These are phyloP conservation scores for Drosophila burlai DNA, from an alignment of 1,140 invertebrate species.

Conservation along the genomic window DNA sequence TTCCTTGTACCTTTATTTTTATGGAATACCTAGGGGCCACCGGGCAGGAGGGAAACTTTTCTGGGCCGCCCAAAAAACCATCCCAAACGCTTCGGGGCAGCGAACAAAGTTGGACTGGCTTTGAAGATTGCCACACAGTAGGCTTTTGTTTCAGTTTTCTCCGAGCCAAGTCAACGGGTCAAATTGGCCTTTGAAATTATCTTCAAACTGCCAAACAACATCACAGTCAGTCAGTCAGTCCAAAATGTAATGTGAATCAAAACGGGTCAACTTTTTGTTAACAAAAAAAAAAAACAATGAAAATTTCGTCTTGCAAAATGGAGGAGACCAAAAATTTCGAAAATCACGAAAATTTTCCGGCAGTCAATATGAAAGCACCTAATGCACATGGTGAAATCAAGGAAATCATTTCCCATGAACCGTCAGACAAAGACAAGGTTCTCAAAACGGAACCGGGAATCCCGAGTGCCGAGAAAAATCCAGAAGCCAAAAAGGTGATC, in stretches of 20 bases:
- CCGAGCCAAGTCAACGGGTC: constrained; percentile 14
- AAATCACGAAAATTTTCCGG: not conserved
- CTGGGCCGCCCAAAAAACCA: constrained; percentile 10
- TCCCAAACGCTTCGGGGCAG: constrained; percentile 24
- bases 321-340: constrained; percentile 2
- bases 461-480: too few relatives aligned
- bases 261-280: constrained; percentile 18
- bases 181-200: constrained; percentile 36
- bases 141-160: constrained; percentile 17
- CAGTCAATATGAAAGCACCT: constrained; percentile 5
- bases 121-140: constrained; percentile 36
- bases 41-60: constrained; percentile 49
- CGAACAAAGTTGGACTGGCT: constrained; percentile 15
- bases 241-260: constrained; percentile 16
- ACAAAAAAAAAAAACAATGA: not conserved
- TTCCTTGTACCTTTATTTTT: constrained; percentile 45
- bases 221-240: constrained; percentile 24
- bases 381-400: constrained; percentile 11
- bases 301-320: constrained; percentile 19
- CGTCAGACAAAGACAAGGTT: not conserved
- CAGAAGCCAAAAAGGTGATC: not conserved
- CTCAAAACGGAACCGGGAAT: not conserved
- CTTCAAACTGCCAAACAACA: constrained; percentile 1
- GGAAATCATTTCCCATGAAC: not conserved
- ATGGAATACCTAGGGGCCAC: constrained; percentile 54